Evolutionary conservation across 2,113 vertebrate species (phyloP).

Genomic region (Otus sunia): DNA sequence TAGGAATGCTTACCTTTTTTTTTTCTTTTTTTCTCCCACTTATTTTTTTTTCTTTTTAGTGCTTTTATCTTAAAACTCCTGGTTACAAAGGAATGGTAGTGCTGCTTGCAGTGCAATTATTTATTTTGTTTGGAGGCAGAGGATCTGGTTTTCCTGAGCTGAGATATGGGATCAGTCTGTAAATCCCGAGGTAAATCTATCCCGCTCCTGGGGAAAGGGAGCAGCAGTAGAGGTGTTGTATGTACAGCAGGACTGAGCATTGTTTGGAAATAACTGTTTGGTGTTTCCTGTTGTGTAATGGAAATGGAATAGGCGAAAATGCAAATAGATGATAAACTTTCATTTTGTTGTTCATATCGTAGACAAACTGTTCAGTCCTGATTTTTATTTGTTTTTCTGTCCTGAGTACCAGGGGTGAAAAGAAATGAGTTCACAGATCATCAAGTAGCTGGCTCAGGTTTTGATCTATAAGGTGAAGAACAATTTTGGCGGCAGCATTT

Average conservation of each 20-base stretch:
- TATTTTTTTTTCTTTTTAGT: neutral
- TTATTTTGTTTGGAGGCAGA: constrained; percentile 33
- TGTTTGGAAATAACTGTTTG: neutral
- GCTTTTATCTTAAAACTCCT: constrained; percentile 29
- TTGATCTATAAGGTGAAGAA: neutral
- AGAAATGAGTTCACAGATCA: neutral
- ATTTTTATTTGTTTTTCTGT: neutral
- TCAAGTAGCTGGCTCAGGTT: neutral
- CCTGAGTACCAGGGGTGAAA: neutral
- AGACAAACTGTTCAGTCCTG: neutral
- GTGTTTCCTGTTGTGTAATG: neutral
- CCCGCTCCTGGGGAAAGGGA: neutral
- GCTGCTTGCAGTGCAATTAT: neutral
- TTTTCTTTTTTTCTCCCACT: fast-evolving
- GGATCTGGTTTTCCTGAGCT: neutral
- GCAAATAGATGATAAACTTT: neutral
- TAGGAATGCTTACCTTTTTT: neutral
- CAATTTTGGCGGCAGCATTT: neutral
- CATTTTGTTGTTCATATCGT: neutral
- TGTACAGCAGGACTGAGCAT: neutral
- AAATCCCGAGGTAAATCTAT: neutral
- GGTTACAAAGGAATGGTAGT: neutral
- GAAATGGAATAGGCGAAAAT: neutral
- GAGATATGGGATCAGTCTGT: neutral
- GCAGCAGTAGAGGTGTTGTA: neutral